phyloP scores from a whole-genome alignment of 2,797 vertebrate species.

The Psittacula echo region DNA sequence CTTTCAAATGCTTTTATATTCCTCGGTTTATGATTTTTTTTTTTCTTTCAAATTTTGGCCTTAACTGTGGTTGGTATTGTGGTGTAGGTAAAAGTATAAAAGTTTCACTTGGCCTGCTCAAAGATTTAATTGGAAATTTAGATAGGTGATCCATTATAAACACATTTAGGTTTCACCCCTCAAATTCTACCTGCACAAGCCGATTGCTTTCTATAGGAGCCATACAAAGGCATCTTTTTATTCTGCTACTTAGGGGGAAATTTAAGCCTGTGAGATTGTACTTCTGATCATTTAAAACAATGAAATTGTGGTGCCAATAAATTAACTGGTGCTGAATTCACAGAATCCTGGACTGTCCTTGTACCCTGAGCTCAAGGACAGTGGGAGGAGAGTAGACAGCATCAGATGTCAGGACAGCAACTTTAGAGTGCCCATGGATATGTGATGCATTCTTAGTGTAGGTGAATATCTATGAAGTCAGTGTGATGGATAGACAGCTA shows the following conservation, averaged over 20 bases:
- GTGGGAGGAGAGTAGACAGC: neutral
- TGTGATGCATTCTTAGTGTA: accelerated
- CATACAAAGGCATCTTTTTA: neutral
- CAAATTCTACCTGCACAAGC: neutral
- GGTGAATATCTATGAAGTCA: neutral
- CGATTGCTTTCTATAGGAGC: neutral
- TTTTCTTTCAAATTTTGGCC: neutral
- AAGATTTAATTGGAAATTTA: neutral
- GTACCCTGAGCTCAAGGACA: neutral
- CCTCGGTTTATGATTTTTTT: neutral
- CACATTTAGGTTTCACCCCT: neutral
- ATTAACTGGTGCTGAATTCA: slow-evolving; percentile 33
- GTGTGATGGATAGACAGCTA: neutral
- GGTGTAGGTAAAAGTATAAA: neutral
- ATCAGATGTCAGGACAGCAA: neutral
- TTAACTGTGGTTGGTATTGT: neutral
- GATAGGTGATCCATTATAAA: neutral
- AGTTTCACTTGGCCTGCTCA: neutral
- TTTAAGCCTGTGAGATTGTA: neutral
- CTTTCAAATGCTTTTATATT: neutral
- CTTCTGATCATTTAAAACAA: neutral
- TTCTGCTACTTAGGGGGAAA: neutral
- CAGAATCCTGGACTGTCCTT: neutral
- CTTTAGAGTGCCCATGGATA: neutral
- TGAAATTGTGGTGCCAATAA: neutral